Conservation (phyloP, 2,113 vertebrate genomes). For the Herpetotheres cachinnans region DNA sequence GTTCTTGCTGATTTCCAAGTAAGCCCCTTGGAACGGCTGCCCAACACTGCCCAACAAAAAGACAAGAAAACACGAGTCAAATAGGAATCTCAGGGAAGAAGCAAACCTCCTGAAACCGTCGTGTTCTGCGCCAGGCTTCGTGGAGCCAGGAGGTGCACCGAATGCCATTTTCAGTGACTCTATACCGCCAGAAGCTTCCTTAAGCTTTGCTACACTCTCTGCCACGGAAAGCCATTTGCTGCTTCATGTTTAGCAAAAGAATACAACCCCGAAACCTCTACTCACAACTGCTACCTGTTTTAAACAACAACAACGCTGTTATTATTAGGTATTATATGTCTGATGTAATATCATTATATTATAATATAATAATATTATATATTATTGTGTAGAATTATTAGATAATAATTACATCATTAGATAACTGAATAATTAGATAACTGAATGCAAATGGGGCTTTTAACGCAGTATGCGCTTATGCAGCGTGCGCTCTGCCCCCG, state of each 20-base stretch:
- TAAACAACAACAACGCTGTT: not conserved
- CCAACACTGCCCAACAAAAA: conserved; percentile 78
- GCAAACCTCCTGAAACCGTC: not conserved
- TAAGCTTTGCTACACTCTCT: not conserved
- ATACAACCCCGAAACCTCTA: not conserved
- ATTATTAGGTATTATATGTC: too few relatives aligned
- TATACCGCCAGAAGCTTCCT: not conserved
- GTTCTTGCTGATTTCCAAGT: conserved; percentile 94
- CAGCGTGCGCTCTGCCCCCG: too few relatives aligned
- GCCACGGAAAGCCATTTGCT: not conserved
- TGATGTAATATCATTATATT: too few relatives aligned
- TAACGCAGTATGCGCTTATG: not conserved
- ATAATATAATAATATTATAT: too few relatives aligned
- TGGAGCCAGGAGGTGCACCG: not conserved
- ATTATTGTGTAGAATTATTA: too few relatives aligned
- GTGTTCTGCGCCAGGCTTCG: not conserved
- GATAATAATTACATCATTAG: too few relatives aligned
- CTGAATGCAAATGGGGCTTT: not conserved
- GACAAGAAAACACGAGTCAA: not conserved
- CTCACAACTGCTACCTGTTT: not conserved
- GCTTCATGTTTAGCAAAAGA: not conserved
- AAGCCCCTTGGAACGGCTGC: conserved; percentile 96
- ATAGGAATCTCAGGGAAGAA: not conserved
- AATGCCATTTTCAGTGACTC: not conserved
- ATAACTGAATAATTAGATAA: not conserved